phyloP scores from a whole-genome alignment of 64 coral and sea anemone genomes.

The Exaiptasia diaphana region DNA sequence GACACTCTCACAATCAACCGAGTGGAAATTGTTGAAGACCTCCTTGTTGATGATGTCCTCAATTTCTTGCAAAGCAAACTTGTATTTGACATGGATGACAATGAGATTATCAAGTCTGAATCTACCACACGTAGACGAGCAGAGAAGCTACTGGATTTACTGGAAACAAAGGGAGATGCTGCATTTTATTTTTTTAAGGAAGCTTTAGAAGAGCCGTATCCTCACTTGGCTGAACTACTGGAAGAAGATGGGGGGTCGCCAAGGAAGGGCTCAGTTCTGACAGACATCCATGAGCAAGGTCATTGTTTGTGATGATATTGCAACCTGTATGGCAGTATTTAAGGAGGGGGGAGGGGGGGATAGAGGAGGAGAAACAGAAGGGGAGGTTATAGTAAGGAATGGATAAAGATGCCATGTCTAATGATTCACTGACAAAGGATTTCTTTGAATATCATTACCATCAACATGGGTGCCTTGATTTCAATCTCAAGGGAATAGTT shows the following conservation, averaged over 20 bases:
- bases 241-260: constrained; percentile 16
- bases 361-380: too few relatives aligned
- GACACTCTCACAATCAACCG: constrained; percentile 44
- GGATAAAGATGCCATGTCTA: too few relatives aligned
- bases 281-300: constrained; percentile 68
- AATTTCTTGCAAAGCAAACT: constrained; percentile 71
- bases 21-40: constrained; percentile 82
- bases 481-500: too few relatives aligned
- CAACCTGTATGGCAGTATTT: too few relatives aligned
- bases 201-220: constrained; percentile 70
- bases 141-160: constrained; percentile 79
- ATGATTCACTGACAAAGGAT: too few relatives aligned
- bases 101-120: constrained; percentile 72
- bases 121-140: constrained; percentile 67
- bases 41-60: constrained; percentile 85
- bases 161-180: constrained; percentile 70
- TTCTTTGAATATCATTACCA: too few relatives aligned
- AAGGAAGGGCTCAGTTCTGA: constrained; percentile 51
- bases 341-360: too few relatives aligned
- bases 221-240: constrained; percentile 74
- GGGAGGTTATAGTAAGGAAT: too few relatives aligned
- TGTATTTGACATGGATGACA: constrained; percentile 87
- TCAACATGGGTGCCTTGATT: too few relatives aligned
- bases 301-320: background rate
- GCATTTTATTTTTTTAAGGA: constrained; percentile 81